Evolutionary conservation across 2,888 invertebrate genomes (phyloP).

Genomic region (Uropetala carovei): DNA sequence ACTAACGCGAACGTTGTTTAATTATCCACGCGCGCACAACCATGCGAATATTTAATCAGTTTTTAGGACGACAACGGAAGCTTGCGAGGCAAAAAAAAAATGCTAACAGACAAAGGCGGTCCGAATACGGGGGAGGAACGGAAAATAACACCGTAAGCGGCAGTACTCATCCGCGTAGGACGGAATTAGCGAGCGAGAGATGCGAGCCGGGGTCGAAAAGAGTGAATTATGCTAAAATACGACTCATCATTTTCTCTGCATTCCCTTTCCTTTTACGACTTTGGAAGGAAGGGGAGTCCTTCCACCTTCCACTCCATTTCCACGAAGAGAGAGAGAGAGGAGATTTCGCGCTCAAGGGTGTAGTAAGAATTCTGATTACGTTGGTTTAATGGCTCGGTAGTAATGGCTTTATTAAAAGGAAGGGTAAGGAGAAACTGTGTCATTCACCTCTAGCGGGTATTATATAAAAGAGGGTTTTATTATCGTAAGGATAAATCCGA

Average conservation of each 20-base stretch:
- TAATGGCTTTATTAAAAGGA: constrained; percentile 3
- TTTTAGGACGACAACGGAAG: too few species aligned
- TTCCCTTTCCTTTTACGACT: constrained; percentile 4
- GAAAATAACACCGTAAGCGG: too few species aligned
- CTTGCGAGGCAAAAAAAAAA: too few species aligned
- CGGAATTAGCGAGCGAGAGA: not conserved
- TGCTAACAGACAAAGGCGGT: too few species aligned
- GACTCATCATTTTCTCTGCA: not conserved
- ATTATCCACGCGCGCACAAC: too few species aligned
- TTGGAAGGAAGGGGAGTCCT: not conserved
- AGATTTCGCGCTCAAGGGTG: not conserved
- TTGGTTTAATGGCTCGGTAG: not conserved
- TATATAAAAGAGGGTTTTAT: not conserved
- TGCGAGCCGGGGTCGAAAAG: not conserved
- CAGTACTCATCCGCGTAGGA: not conserved
- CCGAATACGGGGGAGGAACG: too few species aligned
- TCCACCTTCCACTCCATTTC: not conserved
- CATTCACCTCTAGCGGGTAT: not conserved
- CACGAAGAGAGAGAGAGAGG: not conserved
- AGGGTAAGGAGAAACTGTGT: not conserved
- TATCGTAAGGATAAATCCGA: not conserved
- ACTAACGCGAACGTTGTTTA: too few species aligned
- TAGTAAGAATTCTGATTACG: constrained; percentile 19
- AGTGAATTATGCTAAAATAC: constrained; percentile 28
- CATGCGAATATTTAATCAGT: too few species aligned